phyloP scores from a whole-genome alignment of 2,797 vertebrate genomes.

The Trichosurus vulpecula region DNA sequence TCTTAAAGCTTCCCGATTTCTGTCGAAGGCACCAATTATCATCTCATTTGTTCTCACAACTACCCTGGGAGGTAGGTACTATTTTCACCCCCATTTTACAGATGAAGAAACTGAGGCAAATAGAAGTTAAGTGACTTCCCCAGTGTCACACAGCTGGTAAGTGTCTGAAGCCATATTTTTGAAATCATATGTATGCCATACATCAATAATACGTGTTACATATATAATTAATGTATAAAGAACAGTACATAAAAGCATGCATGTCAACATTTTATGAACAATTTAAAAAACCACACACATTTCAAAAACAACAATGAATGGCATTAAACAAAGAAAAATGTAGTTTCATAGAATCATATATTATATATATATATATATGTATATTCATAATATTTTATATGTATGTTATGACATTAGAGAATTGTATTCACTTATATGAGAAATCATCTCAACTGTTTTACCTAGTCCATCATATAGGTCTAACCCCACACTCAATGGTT shows the following conservation, averaged over 20 bases:
- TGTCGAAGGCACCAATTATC: neutral
- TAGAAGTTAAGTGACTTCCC: neutral
- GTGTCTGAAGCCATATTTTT: neutral
- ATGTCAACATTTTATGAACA: neutral
- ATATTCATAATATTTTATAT: neutral
- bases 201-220: neutral
- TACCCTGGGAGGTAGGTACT: neutral
- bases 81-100: neutral
- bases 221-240: neutral
- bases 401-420: neutral
- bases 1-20: neutral
- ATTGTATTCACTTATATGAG: neutral
- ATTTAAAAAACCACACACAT: neutral
- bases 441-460: neutral
- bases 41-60: neutral
- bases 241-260: neutral
- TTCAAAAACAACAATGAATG: neutral
- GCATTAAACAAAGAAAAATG: neutral
- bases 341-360: neutral
- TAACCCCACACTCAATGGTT: neutral
- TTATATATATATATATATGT: neutral
- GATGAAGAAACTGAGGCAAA: neutral
- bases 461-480: neutral
- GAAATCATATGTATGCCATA: neutral
- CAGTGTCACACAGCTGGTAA: neutral